phyloP scores from a whole-genome alignment of 2,113 vertebrate genomes.

The Balaenoptera acutorostrata region DNA sequence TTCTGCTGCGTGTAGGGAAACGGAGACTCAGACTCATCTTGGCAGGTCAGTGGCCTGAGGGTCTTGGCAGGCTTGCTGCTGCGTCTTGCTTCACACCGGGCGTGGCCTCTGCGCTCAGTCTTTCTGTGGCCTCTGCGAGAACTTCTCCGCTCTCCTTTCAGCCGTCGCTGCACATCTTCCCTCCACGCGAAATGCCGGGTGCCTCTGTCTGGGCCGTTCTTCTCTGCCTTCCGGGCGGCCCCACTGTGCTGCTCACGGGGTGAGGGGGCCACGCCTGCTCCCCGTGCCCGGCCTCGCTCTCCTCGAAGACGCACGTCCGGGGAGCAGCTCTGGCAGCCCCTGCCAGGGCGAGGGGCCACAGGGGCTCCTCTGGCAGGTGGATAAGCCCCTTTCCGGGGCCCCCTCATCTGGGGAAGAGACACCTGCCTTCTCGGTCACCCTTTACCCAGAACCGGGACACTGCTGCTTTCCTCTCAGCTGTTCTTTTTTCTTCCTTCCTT shows the following conservation, averaged over 20 bases:
- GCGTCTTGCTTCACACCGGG: not conserved
- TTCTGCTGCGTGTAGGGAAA: not conserved
- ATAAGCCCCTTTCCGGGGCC: not conserved
- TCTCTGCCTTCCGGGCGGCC: not conserved
- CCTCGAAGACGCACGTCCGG: not conserved
- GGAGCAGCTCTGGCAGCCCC: not conserved
- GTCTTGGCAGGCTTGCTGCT: not conserved
- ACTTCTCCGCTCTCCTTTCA: not conserved
- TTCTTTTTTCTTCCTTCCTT: constrained; percentile 56
- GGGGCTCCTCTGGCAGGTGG: not conserved
- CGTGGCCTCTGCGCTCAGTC: not conserved
- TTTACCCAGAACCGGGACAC: not conserved
- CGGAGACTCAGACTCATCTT: not conserved
- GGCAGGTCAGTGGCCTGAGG: not conserved
- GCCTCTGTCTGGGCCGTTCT: not conserved
- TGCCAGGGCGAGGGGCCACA: not conserved
- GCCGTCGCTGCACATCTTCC: not conserved
- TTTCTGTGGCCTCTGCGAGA: not conserved
- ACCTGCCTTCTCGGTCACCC: not conserved
- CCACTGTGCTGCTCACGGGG: not conserved
- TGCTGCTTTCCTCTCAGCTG: not conserved
- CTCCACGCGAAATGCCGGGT: not conserved
- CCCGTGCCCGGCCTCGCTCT: not conserved
- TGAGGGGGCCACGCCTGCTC: fast-evolving
- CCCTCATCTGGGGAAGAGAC: not conserved